Percentiles rank a stretch among this genome's conserved stretches.
These are phyloP conservation scores for Cavia porcellus DNA, from an alignment of 2,113 vertebrate species.

Conservation along the genomic window DNA sequence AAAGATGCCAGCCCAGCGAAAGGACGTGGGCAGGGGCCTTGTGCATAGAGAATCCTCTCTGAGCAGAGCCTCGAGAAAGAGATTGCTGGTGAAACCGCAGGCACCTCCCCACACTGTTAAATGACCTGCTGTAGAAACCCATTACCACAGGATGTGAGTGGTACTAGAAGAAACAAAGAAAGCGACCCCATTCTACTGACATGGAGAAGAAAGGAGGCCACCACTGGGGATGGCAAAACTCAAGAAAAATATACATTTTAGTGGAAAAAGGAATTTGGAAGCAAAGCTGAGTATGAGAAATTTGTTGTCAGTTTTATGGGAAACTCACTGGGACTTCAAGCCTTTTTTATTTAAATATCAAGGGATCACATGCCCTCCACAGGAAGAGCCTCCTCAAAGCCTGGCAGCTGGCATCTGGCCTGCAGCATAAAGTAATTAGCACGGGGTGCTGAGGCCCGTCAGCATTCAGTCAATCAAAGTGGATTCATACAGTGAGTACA, in stretches of 20 bases:
- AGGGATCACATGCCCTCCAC: neutral
- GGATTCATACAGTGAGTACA: neutral
- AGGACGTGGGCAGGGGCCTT: neutral
- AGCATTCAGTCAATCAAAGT: neutral
- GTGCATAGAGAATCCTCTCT: neutral
- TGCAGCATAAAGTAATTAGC: neutral
- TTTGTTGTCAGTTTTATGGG: neutral
- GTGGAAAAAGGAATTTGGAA: constrained; percentile 21
- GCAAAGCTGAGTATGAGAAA: constrained; percentile 33
- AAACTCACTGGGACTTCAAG: neutral
- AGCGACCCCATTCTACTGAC: neutral
- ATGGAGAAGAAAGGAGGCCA: neutral
- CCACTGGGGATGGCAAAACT: neutral
- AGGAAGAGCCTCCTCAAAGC: neutral
- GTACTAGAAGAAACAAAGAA: neutral
- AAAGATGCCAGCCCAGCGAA: neutral
- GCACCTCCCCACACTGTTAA: neutral
- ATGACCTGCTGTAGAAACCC: neutral
- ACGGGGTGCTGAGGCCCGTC: neutral
- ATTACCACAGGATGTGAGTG: neutral
- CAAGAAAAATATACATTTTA: constrained; percentile 3
- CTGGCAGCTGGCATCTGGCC: neutral
- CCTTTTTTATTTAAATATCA: constrained; percentile 38
- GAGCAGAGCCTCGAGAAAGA: neutral
- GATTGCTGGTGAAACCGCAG: neutral